phyloP scores from a whole-genome alignment of 2,113 vertebrate genomes.

The Oryzias woworae region DNA sequence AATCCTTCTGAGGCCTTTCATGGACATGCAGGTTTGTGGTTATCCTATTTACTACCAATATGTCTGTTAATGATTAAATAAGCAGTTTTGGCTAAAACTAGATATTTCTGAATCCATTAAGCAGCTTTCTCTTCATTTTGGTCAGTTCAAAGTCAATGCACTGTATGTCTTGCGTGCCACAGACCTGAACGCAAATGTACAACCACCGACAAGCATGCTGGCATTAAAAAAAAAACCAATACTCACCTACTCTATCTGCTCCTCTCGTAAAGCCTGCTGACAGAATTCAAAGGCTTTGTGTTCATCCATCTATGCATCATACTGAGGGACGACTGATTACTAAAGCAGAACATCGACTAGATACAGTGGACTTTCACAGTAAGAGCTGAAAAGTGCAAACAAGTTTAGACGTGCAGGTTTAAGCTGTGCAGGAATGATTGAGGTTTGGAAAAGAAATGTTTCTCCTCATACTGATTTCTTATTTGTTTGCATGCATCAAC shows the following conservation, averaged over 20 bases:
- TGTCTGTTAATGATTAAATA: too few relatives aligned
- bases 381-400: not conserved
- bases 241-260: constrained; percentile 37
- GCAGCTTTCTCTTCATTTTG: too few relatives aligned
- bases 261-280: constrained; percentile 17
- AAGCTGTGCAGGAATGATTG: not conserved
- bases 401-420: too few relatives aligned
- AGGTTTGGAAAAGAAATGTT: not conserved
- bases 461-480: too few relatives aligned
- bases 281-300: constrained; percentile 17
- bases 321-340: constrained; percentile 7
- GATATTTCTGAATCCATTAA: too few relatives aligned
- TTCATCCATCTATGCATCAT: not conserved
- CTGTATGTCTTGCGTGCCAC: constrained; percentile 9
- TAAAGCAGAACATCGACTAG: constrained; percentile 26
- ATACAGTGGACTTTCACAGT: constrained; percentile 11
- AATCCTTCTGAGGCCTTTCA: too few relatives aligned
- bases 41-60: too few relatives aligned
- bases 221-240: constrained; percentile 52
- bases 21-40: too few relatives aligned
- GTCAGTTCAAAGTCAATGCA: constrained; percentile 25
- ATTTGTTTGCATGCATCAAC: too few relatives aligned
- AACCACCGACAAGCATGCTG: constrained; percentile 45
- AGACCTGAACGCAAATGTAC: constrained; percentile 21
- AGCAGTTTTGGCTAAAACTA: too few relatives aligned